Conservation (phyloP, 2,113 vertebrate genomes). For the Nesogale talazaci region DNA sequence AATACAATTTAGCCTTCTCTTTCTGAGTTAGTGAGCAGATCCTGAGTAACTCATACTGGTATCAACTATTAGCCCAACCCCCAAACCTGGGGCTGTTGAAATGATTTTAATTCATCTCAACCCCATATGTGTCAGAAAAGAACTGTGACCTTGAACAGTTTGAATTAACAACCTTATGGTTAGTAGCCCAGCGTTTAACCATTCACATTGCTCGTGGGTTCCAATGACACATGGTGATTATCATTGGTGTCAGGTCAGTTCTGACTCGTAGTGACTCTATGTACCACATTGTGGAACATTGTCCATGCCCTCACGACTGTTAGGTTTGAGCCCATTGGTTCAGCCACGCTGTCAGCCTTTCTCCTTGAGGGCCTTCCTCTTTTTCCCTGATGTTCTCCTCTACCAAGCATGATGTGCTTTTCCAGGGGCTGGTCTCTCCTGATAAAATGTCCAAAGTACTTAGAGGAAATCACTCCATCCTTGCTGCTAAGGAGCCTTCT, state of each 20-base stretch:
- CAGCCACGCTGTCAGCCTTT: too few species aligned
- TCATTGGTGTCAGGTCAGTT: neutral
- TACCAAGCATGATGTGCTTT: too few species aligned
- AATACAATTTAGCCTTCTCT: neutral
- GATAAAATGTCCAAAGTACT: too few species aligned
- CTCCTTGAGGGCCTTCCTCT: too few species aligned
- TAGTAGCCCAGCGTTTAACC: neutral
- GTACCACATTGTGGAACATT: too few species aligned
- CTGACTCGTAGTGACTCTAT: neutral
- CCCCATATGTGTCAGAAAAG: neutral
- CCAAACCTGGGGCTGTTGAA: neutral
- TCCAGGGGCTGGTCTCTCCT: too few species aligned
- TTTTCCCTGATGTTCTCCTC: too few species aligned
- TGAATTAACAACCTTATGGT: neutral
- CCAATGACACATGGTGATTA: too few species aligned
- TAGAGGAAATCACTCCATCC: too few species aligned
- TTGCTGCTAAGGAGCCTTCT: too few species aligned
- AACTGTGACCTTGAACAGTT: neutral
- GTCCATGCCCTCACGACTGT: too few species aligned
- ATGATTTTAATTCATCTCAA: neutral
- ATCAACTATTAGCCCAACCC: neutral
- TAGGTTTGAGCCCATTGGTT: too few species aligned
- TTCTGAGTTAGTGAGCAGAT: neutral
- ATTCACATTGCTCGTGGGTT: neutral
- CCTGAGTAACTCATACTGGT: neutral